Evolutionary conservation across 2,113 vertebrate genomes (phyloP), one percentile per base, ranked within the genome.

Genomic region (Notarius lentiginosus): DNA sequence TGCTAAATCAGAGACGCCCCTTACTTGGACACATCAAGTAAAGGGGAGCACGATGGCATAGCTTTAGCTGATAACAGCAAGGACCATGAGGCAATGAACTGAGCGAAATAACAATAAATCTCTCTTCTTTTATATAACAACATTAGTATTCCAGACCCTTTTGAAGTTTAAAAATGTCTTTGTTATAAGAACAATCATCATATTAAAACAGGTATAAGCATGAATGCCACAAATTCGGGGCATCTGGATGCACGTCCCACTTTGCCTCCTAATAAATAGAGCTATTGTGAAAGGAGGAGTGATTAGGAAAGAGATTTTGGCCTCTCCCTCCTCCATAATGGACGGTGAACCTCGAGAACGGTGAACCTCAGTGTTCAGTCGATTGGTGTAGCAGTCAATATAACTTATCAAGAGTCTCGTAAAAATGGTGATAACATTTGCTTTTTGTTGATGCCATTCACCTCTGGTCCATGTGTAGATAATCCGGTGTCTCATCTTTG

Each of bases 161-260:
- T 94, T 93, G 93, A 93, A 94, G 92, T 95, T 94, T 93, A 95
- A 95, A 95, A 96, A 95, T 86, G 88, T 91, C 70, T 72, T 56
- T 70, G 68, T 84, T 88, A 93, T 94, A 95, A 93, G 93, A 95
- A 95, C 92, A 93, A 93, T 95, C 88, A 75, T 91, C 89, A 92
- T 96, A 95, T 94, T 95, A 95, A 95, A 96, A 96, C 92, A 91
- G 88, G 91, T 94, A 87, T 87, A 91, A 94, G 93, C 88, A 72
- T 84, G 53, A 89, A 91, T 92, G 91, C 92, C 91, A 90, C 87
- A 61, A 87, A 84, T 88, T 88, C 80, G 84, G 53, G 89, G 65
- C 68, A 79, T 73, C 85, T 49, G 72, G 88, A 86, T 51, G 87
- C 81, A 87, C 66, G 77, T 80, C 85, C 84, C 17, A 73, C 72